Evolutionary conservation across 2,888 invertebrate species (phyloP).

Genomic region (Scaptodrosophila latifasciaeformis): DNA sequence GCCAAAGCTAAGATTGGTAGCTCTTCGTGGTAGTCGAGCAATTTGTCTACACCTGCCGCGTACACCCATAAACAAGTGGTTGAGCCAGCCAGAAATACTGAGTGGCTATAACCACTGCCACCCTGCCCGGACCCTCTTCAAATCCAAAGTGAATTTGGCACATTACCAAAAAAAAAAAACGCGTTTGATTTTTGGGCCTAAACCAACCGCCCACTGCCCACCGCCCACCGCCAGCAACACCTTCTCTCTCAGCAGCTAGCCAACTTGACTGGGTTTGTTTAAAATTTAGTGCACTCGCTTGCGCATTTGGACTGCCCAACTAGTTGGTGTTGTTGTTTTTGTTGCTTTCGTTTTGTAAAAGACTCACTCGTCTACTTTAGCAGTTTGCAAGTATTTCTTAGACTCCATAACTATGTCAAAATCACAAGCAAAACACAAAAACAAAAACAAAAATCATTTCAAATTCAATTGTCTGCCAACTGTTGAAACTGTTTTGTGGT

Average conservation of each 20-base stretch:
- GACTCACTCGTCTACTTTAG: too few relatives aligned
- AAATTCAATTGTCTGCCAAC: slow-evolving; percentile 45
- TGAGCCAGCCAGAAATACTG: slow-evolving; percentile 1
- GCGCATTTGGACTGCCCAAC: not conserved
- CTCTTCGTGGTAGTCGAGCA: not conserved
- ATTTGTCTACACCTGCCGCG: not conserved
- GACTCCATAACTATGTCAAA: slow-evolving; percentile 32
- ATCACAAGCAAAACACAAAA: slow-evolving; percentile 18
- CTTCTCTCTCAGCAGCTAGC: too few relatives aligned
- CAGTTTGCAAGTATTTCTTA: too few relatives aligned
- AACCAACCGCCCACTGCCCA: not conserved
- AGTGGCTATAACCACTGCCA: too few relatives aligned
- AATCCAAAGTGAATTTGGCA: slow-evolving; percentile 8
- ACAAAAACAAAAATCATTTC: slow-evolving; percentile 1
- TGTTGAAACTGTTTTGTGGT: slow-evolving; percentile 36
- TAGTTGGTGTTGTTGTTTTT: not conserved
- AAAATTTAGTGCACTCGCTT: not conserved
- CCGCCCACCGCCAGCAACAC: not conserved
- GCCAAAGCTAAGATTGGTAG: not conserved
- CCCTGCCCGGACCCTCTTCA: not conserved
- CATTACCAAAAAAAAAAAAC: slow-evolving; percentile 12
- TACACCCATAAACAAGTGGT: not conserved
- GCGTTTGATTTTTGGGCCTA: slow-evolving; percentile 5
- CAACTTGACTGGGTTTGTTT: too few relatives aligned
- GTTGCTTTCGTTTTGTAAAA: slow-evolving; percentile 4